phyloP scores from a whole-genome alignment of 2,113 vertebrate genomes.

The Rhinopomastus cyanomelas region DNA sequence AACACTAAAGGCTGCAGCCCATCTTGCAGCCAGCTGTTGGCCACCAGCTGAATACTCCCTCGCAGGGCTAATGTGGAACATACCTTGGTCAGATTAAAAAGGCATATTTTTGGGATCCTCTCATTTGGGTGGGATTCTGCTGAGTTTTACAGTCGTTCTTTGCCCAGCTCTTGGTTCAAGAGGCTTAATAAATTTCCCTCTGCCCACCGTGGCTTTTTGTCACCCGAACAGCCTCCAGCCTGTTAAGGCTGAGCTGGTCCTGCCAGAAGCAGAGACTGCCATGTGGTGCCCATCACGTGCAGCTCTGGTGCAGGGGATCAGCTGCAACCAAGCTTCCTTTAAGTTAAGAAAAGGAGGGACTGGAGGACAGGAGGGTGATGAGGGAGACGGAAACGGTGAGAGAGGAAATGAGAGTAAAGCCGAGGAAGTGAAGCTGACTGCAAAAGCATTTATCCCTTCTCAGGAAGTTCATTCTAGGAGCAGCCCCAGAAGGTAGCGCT shows the following conservation, averaged over 20 bases:
- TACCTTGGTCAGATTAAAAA: conserved; percentile 34
- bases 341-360: not conserved
- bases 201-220: not conserved
- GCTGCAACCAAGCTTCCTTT: not conserved
- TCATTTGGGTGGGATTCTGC: not conserved
- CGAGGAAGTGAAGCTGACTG: not conserved
- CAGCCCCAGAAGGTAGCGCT: conserved; percentile 2
- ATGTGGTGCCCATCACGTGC: not conserved
- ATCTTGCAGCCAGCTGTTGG: conserved; percentile 59
- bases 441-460: not conserved
- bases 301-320: not conserved
- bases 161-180: not conserved
- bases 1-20: conserved; percentile 7
- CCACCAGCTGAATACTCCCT: not conserved
- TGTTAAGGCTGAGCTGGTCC: not conserved
- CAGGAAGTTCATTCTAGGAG: not conserved
- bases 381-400: not conserved
- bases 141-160: conserved; percentile 6
- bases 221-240: not conserved
- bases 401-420: not conserved
- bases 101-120: not conserved
- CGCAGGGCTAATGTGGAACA: not conserved
- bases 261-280: not conserved
- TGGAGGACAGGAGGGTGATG: not conserved
- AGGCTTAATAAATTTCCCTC: not conserved